Conservation (phyloP, 2,797 vertebrate genomes). For the Iguana delicatissima region DNA sequence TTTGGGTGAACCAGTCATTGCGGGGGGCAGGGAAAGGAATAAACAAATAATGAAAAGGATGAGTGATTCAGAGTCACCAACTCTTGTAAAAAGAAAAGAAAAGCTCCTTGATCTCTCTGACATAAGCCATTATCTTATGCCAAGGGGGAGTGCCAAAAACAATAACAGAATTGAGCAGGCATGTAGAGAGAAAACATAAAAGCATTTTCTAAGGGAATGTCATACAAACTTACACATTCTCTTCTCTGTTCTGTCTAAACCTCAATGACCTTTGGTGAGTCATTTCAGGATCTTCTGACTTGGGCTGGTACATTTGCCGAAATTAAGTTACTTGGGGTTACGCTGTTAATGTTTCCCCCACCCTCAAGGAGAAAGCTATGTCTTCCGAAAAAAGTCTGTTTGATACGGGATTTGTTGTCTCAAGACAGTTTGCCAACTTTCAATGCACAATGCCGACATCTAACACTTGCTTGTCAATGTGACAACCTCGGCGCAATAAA, state of each 20-base stretch:
- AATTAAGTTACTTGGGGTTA: conserved; percentile 29
- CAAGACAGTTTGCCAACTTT: conserved; percentile 44
- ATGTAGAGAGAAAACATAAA: conserved; percentile 46
- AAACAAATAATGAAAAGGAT: conserved; percentile 34
- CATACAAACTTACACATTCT: not conserved
- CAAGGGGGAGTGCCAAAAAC: conserved; percentile 58
- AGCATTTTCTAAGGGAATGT: conserved; percentile 44
- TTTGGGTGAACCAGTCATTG: conserved; percentile 39
- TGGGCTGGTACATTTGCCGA: not conserved
- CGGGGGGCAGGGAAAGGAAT: conserved; percentile 56
- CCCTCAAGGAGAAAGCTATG: conserved; percentile 18
- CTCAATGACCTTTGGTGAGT: conserved; percentile 29
- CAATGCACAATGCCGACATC: conserved; percentile 45
- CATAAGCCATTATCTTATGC: conserved; percentile 47
- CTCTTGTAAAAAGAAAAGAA: conserved; percentile 20
- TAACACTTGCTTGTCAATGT: conserved; percentile 50
- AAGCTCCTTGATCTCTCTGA: conserved; percentile 54
- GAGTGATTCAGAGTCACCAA: conserved; percentile 54
- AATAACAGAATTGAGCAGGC: conserved; percentile 51
- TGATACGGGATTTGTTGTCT: conserved; percentile 29
- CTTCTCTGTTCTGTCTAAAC: not conserved
- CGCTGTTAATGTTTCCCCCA: conserved; percentile 37
- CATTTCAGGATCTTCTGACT: conserved; percentile 47
- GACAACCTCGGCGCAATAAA: conserved; percentile 25
- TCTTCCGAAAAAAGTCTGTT: conserved; percentile 4